phyloP scores from a whole-genome alignment of 2,888 invertebrate species.

The Nebria salina region DNA sequence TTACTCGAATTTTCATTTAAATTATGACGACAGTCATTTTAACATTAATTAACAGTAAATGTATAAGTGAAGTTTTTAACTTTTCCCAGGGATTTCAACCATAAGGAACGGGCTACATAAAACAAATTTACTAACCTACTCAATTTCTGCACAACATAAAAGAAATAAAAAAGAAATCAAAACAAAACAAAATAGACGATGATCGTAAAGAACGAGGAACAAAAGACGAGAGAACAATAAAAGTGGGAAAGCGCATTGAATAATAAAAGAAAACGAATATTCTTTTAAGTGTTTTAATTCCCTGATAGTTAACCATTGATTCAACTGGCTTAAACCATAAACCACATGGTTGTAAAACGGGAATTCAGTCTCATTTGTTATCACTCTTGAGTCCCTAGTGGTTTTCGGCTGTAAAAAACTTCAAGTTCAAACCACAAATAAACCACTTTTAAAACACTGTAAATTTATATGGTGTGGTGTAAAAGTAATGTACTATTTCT shows the following conservation, averaged over 20 bases:
- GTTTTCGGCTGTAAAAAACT: constrained; percentile 30
- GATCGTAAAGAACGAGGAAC: neutral
- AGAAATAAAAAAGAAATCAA: neutral
- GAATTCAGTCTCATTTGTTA: constrained; percentile 36
- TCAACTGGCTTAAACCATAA: neutral
- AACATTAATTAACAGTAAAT: too few species aligned
- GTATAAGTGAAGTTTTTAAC: too few species aligned
- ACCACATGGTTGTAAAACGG: neutral
- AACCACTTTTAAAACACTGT: constrained; percentile 25
- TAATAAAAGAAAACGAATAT: neutral
- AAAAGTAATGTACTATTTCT: constrained; percentile 15
- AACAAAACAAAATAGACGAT: neutral
- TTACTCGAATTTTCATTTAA: neutral
- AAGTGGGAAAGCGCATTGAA: neutral
- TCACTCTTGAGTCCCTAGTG: constrained; percentile 18
- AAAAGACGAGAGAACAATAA: neutral
- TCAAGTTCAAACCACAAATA: constrained; percentile 36
- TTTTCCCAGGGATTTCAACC: too few species aligned
- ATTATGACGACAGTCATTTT: neutral
- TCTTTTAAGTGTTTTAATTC: neutral
- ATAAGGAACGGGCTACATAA: neutral
- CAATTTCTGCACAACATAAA: neutral
- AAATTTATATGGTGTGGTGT: constrained; percentile 14
- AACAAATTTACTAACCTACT: neutral
- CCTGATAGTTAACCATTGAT: neutral